phyloP scores from a whole-genome alignment of 2,888 invertebrate species.

The Ectemnius continuus region DNA sequence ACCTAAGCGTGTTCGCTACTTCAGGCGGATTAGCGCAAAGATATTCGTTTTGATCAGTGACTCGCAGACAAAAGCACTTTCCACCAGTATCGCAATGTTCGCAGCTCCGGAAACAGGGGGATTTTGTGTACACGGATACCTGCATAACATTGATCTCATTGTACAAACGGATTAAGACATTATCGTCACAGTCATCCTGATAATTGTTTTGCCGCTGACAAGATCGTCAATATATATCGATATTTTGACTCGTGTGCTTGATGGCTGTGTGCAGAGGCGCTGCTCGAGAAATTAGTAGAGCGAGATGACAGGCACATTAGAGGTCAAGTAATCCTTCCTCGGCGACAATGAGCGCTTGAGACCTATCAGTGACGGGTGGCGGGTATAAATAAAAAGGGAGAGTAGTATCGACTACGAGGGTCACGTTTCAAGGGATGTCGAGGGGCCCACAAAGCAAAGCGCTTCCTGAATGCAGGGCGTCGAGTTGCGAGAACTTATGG shows the following conservation, averaged over 20 bases:
- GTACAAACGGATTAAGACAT: too few species aligned
- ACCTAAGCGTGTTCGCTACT: not conserved
- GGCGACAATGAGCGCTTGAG: conserved; percentile 6
- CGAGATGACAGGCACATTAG: not conserved
- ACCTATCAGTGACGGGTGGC: conserved; percentile 18
- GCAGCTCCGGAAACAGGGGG: too few species aligned
- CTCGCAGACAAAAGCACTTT: too few species aligned
- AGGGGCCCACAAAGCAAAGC: conserved; percentile 14
- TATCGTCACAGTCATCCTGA: conserved; percentile 13
- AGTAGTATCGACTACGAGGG: conserved; percentile 2
- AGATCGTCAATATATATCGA: too few species aligned
- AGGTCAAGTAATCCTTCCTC: conserved; percentile 23
- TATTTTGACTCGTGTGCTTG: too few species aligned
- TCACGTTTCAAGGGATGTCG: not conserved
- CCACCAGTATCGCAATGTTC: too few species aligned
- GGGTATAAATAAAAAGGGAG: conserved; percentile 40
- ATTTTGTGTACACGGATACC: too few species aligned
- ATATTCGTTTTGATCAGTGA: not conserved
- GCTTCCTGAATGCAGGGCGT: not conserved
- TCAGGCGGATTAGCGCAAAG: not conserved
- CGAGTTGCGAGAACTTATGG: not conserved
- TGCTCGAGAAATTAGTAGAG: not conserved
- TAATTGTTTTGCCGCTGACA: not conserved
- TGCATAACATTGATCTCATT: too few species aligned
- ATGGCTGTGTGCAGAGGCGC: not conserved